These are phyloP conservation scores for Lampris megalopsis DNA, from an alignment of 2,113 vertebrate genomes.

Conservation along the genomic window DNA sequence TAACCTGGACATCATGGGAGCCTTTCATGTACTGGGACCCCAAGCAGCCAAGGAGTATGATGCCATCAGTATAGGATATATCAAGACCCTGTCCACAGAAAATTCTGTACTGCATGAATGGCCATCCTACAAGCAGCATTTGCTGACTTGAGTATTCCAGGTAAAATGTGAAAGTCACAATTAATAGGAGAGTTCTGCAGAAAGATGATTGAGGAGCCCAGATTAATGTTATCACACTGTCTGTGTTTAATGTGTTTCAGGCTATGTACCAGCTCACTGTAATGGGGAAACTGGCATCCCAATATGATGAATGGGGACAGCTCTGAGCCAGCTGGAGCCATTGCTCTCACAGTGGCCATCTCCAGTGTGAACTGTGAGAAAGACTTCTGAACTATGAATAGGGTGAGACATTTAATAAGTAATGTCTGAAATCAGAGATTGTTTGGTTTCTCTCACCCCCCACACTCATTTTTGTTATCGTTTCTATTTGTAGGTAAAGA, in stretches of 20 bases:
- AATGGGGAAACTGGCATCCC: neutral
- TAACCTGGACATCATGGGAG: no score
- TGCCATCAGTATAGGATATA: neutral
- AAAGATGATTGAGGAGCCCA: neutral
- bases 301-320: neutral
- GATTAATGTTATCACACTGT: neutral
- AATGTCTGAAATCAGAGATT: no score
- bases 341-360: constrained; percentile 10
- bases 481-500: no score
- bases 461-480: no score
- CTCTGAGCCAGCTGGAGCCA: neutral
- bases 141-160: neutral
- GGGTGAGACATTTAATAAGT: constrained; percentile 6
- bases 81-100: neutral
- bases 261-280: neutral
- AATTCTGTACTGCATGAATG: constrained; percentile 6
- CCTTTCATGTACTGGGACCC: neutral
- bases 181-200: no score
- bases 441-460: no score
- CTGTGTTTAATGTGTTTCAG: constrained; percentile 2
- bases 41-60: neutral
- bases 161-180: neutral
- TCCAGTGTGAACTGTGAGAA: constrained; percentile 37
- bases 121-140: neutral
- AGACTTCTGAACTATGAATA: constrained; percentile 23